Percentiles rank a stretch among this genome's conserved stretches.
Evolutionary conservation across 2,113 vertebrate genomes (phyloP).

Genomic region (Arenaria interpres): DNA sequence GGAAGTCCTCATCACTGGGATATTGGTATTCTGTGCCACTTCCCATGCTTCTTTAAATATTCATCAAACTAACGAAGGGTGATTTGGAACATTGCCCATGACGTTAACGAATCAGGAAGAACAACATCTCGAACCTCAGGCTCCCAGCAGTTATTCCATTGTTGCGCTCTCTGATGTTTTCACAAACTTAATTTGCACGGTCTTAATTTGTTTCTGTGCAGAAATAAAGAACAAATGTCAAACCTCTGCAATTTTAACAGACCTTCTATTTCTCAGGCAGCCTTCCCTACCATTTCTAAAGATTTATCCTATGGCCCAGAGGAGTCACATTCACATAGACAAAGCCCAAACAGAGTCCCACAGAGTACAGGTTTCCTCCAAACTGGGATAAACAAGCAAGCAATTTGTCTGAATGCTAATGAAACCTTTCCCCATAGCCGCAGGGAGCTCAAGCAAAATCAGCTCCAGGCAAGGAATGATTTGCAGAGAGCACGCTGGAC

Average conservation of each 20-base stretch:
- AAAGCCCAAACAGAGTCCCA: neutral
- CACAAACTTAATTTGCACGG: constrained; percentile 24
- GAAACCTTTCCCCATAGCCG: neutral
- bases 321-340: neutral
- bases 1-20: neutral
- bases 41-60: neutral
- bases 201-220: neutral
- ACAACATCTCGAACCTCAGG: neutral
- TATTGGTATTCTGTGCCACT: neutral
- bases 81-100: constrained; percentile 10
- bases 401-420: neutral
- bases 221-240: constrained; percentile 18
- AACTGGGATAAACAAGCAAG: neutral
- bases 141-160: neutral
- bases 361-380: neutral
- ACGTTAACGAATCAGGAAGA: neutral
- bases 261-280: neutral
- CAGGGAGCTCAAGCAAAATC: neutral
- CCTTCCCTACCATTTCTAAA: neutral
- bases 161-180: constrained; percentile 6
- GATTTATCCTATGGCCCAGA: neutral
- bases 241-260: neutral
- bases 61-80: neutral
- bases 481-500: neutral
- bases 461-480: neutral